Evolutionary conservation across 2,113 vertebrate genomes (phyloP).

Genomic region (Psophia crepitans): DNA sequence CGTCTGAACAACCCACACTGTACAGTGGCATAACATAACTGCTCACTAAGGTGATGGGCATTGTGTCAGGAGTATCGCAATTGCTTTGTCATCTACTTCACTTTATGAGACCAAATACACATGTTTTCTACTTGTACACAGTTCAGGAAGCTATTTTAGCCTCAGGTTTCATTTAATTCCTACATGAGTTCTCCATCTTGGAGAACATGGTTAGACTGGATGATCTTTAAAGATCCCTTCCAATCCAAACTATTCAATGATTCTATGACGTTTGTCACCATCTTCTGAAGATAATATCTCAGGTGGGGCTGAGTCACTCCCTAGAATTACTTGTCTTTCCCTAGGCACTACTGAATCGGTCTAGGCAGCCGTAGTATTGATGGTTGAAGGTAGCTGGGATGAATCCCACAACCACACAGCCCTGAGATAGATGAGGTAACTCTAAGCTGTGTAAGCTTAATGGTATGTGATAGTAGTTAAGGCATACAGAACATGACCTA

Average conservation of each 20-base stretch:
- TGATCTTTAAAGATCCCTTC: background rate
- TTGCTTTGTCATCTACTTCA: background rate
- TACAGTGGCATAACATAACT: no score
- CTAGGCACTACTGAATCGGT: background rate
- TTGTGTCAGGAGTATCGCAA: background rate
- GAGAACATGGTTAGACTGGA: background rate
- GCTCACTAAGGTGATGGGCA: no score
- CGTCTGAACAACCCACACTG: background rate
- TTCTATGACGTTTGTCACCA: background rate
- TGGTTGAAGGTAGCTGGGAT: background rate
- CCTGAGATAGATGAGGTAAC: background rate
- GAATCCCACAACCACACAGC: background rate
- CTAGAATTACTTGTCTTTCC: background rate
- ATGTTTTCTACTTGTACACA: background rate
- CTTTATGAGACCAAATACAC: background rate
- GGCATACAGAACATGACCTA: background rate
- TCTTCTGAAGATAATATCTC: background rate
- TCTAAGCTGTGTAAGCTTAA: background rate
- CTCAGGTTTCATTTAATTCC: background rate
- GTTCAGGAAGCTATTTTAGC: background rate
- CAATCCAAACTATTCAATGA: background rate
- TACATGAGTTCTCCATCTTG: background rate
- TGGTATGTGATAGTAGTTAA: background rate
- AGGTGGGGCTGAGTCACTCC: background rate
- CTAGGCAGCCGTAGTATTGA: background rate